Conservation (phyloP, 2,113 vertebrate species). For the Lanius ludovicianus region DNA sequence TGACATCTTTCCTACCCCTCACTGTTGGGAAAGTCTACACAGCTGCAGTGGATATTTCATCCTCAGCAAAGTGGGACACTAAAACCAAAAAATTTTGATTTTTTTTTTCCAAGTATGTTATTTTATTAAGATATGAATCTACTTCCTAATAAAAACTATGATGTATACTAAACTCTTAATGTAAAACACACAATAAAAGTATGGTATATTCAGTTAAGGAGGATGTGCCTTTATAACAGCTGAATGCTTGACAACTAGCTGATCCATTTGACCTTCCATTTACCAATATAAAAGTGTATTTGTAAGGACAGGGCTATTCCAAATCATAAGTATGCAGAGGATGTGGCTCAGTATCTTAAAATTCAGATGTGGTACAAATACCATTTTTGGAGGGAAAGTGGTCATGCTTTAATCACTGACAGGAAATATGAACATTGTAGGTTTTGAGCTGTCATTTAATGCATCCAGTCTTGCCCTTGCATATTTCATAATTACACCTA, state of each 20-base stretch:
- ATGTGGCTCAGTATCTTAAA: background rate
- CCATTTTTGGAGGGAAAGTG: background rate
- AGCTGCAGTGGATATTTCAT: background rate
- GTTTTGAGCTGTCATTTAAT: constrained; percentile 53
- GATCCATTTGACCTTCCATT: background rate
- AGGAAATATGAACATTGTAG: constrained; percentile 26
- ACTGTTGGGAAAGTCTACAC: background rate
- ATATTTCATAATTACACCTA: constrained; percentile 59
- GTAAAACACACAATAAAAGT: background rate
- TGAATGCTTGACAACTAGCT: background rate
- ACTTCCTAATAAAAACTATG: background rate
- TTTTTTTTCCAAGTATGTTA: background rate
- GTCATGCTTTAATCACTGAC: constrained; percentile 43
- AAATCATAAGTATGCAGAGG: background rate
- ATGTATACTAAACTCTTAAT: background rate
- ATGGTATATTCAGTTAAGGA: background rate
- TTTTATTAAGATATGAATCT: background rate
- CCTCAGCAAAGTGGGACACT: background rate
- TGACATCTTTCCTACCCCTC: background rate
- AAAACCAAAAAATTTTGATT: background rate
- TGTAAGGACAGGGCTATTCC: background rate
- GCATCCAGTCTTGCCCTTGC: constrained; percentile 42
- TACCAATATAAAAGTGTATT: background rate
- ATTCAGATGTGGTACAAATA: background rate
- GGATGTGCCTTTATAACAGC: background rate